Evolutionary conservation across 2,113 vertebrate genomes (phyloP).

Genomic region (Corythoichthys intestinalis): DNA sequence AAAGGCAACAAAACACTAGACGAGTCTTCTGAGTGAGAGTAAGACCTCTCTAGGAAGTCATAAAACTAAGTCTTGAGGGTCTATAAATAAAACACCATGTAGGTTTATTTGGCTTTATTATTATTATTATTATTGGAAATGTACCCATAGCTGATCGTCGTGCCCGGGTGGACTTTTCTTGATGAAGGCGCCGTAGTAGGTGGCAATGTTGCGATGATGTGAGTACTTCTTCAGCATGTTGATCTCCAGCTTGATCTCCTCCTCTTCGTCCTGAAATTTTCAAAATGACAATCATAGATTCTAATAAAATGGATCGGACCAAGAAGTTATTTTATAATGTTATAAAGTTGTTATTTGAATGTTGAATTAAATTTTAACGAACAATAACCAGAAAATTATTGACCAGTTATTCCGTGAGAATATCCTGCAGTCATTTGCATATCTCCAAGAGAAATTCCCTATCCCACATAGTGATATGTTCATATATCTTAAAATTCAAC

Average conservation of each 20-base stretch:
- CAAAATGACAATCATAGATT: not conserved
- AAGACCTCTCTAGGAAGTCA: conserved; percentile 9
- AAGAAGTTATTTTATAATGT: too few relatives aligned
- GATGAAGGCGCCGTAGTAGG: conserved; percentile 99
- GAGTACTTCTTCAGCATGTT: conserved; percentile 99
- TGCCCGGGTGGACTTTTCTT: conserved; percentile 98
- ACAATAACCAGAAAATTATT: too few relatives aligned
- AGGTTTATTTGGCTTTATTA: not conserved
- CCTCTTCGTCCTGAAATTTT: conserved; percentile 87
- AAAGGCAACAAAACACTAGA: conserved; percentile 27
- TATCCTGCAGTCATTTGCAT: too few relatives aligned
- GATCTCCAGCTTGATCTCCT: conserved; percentile 99
- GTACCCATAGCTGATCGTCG: conserved; percentile 97
- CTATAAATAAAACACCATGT: not conserved
- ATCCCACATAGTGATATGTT: too few relatives aligned
- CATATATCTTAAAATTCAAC: too few relatives aligned
- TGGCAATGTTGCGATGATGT: conserved; percentile 98
- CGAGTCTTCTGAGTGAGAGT: conserved; percentile 7
- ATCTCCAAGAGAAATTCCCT: too few relatives aligned
- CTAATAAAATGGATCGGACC: not conserved
- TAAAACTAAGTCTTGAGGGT: conserved; percentile 20
- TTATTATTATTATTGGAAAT: conserved; percentile 26
- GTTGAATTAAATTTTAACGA: too few relatives aligned
- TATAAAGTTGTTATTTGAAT: too few relatives aligned
- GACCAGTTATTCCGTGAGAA: too few relatives aligned